A percentile compares a stretch with the other conserved stretches of the same genome.
Evolutionary conservation across 2,888 invertebrate genomes (phyloP).

Genomic region (Pomacea canaliculata): DNA sequence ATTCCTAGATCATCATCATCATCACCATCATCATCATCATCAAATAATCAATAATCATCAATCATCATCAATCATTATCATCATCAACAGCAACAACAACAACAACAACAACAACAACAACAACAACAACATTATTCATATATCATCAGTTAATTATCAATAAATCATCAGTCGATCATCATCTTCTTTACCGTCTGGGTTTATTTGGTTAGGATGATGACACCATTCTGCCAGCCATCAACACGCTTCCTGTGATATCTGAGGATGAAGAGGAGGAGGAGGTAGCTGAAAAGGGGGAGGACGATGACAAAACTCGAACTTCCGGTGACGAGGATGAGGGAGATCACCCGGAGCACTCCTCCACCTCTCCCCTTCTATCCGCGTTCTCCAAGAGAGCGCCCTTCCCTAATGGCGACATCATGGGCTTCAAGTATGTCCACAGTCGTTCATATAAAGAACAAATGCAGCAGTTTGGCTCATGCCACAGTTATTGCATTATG

Average conservation of each 20-base stretch:
- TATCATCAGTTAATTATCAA: too few species aligned
- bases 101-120: too few species aligned
- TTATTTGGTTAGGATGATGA: slow-evolving; percentile 48
- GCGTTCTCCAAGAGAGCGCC: slow-evolving; percentile 26
- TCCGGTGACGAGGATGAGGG: slow-evolving; percentile 35
- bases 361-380: slow-evolving; percentile 43
- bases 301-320: slow-evolving; percentile 14
- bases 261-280: slow-evolving; percentile 82
- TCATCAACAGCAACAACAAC: too few species aligned
- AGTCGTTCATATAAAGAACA: not conserved
- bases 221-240: slow-evolving; percentile 76
- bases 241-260: slow-evolving; percentile 91
- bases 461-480: not conserved
- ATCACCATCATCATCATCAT: too few species aligned
- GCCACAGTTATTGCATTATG: too few species aligned
- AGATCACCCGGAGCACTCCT: slow-evolving; percentile 31
- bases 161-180: too few species aligned
- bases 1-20: not conserved
- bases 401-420: slow-evolving; percentile 54
- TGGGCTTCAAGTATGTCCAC: slow-evolving; percentile 13
- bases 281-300: slow-evolving; percentile 78
- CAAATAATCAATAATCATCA: too few species aligned
- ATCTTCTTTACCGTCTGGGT: too few species aligned
- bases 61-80: too few species aligned
- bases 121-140: too few species aligned